Percentiles rank a stretch among this genome's conserved stretches.
Conservation (phyloP, 2,888 invertebrate genomes). For the Herminia tarsipennalis region DNA sequence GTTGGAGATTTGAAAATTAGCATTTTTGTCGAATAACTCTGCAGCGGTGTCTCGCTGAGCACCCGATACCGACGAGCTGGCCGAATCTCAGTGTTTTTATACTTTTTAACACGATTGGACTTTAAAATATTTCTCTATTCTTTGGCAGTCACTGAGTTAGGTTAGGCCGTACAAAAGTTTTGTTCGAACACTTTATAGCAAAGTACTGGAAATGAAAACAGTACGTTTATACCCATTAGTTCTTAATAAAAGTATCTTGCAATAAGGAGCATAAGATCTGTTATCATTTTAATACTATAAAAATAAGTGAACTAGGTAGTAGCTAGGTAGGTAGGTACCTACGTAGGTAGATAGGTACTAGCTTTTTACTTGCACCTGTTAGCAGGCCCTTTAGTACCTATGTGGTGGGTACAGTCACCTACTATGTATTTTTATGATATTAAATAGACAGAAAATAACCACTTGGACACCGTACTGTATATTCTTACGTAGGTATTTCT, state of each 20-base stretch:
- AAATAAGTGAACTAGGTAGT: too few species aligned
- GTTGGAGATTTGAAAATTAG: conserved; percentile 84
- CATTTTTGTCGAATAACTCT: conserved; percentile 86
- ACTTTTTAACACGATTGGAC: conserved; percentile 71
- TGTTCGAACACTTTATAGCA: background rate
- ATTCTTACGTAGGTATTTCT: too few species aligned
- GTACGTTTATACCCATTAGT: too few species aligned
- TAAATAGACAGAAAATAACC: background rate
- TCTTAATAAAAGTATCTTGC: too few species aligned
- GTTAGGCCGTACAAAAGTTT: background rate
- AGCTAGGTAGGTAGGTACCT: too few species aligned
- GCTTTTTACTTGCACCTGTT: background rate
- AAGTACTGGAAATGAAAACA: background rate
- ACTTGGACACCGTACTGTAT: background rate
- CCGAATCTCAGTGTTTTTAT: conserved; percentile 67
- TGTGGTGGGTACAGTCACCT: background rate
- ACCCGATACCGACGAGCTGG: conserved; percentile 76
- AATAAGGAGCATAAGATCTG: too few species aligned
- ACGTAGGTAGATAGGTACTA: too few species aligned
- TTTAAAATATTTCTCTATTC: conserved; percentile 75
- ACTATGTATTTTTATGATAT: background rate
- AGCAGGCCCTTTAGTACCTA: background rate
- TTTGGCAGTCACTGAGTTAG: conserved; percentile 45
- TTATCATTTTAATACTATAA: too few species aligned
- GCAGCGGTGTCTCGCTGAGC: conserved; percentile 78